These are phyloP conservation scores for Schizopygopsis pylzovi DNA, from an alignment of 2,797 vertebrate genomes.

Conservation along the genomic window DNA sequence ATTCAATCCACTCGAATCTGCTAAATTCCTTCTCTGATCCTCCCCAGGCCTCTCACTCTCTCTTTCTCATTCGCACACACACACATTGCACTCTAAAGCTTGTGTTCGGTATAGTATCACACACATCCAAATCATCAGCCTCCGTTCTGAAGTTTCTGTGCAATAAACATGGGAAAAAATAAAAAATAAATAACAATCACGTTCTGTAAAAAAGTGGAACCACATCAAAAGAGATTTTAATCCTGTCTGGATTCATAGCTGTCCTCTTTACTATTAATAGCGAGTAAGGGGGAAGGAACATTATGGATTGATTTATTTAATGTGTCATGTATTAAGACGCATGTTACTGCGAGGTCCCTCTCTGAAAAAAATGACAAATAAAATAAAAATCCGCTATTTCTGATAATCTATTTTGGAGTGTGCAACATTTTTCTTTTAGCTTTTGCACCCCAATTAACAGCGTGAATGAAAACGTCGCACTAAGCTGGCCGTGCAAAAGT, in stretches of 20 bases:
- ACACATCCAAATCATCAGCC: slow-evolving; percentile 56
- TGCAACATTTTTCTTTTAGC: too few relatives aligned
- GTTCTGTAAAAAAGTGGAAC: slow-evolving; percentile 75
- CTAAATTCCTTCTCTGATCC: slow-evolving; percentile 63
- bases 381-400: slow-evolving; percentile 61
- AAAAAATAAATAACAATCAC: slow-evolving; percentile 59
- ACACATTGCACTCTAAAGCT: slow-evolving; percentile 67
- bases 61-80: slow-evolving; percentile 8
- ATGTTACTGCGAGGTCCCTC: slow-evolving; percentile 62
- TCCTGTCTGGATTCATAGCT: slow-evolving; percentile 75
- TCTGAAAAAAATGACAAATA: slow-evolving; percentile 62
- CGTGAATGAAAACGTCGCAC: slow-evolving; percentile 33
- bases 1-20: slow-evolving; percentile 62
- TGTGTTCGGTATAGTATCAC: slow-evolving; percentile 70
- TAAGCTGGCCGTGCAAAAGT: slow-evolving; percentile 46
- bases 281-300: slow-evolving; percentile 70
- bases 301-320: slow-evolving; percentile 74
- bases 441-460: slow-evolving; percentile 51
- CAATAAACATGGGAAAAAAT: slow-evolving; percentile 68
- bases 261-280: slow-evolving; percentile 81
- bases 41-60: slow-evolving; percentile 45
- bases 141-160: slow-evolving; percentile 63
- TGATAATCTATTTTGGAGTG: slow-evolving; percentile 71
- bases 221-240: slow-evolving; percentile 79
- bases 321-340: slow-evolving; percentile 70